Evolutionary conservation across 2,797 vertebrate species (phyloP), one percentile per base, ranked within the genome.

Genomic region (Sebastes aleutianus): DNA sequence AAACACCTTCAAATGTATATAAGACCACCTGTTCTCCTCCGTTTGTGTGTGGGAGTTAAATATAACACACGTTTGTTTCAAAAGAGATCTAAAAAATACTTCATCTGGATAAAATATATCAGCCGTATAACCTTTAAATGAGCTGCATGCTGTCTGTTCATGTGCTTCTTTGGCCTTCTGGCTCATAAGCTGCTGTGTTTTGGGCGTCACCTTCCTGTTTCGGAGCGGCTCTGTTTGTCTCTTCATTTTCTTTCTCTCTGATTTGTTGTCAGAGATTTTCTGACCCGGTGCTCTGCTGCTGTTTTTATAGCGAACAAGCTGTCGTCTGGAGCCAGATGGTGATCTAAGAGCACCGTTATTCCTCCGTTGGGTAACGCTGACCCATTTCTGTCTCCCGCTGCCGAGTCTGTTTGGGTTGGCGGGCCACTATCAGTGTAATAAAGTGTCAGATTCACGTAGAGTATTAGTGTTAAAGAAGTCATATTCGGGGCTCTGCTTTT

Each of bases 281-380:
- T 85, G 79, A 76, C 58, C 83, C 11, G 6, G 32, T 32, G 76
- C 70, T 80, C 76, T 3, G 59, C 71, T 9, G 57, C 64, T 66
- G 77, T 64, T 69, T 80, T 78, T 32, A 36, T 27, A 24, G 74
- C 8, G 66, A 85, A 18, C 70, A 31, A 36, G 31, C 82, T 74
- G 82, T 64, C 78, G 32, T 62, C 71, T 65, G 69, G n/a, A 59
- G 59, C 65, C 87, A 88, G 85, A 84, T 79, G 82, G 53, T 39
- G 80, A 83, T 87, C 68, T 74, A 73, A 71, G 76, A 80, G 82
- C 72, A 39, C 13, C 2, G 71, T 84, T 74, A 74, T 69, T 76
- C 72, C 70, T 74, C 34, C 63, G 71, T 59, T 63, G 72, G 86
- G 80, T 77, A 76, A 85, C 16, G 31, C 14, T 84, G 86, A 89